Percentiles rank a stretch among this genome's conserved stretches.
These are phyloP conservation scores for Neodiprion virginianus DNA, from an alignment of 1,140 invertebrate genomes.

Conservation along the genomic window DNA sequence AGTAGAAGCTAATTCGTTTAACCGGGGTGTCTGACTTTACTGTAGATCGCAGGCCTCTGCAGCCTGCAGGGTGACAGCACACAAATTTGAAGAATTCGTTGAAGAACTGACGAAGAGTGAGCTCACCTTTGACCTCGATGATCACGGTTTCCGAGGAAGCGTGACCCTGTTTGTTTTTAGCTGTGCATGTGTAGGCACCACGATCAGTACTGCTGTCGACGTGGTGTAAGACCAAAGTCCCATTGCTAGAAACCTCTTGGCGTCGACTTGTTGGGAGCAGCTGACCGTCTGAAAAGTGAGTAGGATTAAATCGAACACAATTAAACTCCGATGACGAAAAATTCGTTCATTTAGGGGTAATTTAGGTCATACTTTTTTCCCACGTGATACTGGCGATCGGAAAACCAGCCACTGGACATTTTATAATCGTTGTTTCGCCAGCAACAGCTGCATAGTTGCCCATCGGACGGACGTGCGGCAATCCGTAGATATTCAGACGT, in stretches of 20 bases:
- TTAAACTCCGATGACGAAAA: not conserved
- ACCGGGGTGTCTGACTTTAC: not conserved
- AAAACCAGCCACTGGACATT: constrained; percentile 93
- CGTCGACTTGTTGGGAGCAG: constrained; percentile 84
- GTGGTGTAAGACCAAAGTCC: constrained; percentile 72
- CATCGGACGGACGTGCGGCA: constrained; percentile 90
- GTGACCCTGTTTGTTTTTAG: constrained; percentile 82
- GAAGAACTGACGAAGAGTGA: not conserved
- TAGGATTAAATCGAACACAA: constrained; percentile 23
- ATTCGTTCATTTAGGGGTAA: constrained; percentile 39
- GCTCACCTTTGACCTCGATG: constrained; percentile 83
- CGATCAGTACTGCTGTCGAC: constrained; percentile 81
- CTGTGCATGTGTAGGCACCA: constrained; percentile 88
- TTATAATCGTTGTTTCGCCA: constrained; percentile 83
- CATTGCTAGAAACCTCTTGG: constrained; percentile 86
- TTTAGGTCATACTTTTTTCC: constrained; percentile 77
- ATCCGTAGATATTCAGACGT: constrained; percentile 89
- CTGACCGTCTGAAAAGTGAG: constrained; percentile 70
- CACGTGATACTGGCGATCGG: constrained; percentile 88
- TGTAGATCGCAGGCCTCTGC: too few species aligned
- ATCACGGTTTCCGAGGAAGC: constrained; percentile 81
- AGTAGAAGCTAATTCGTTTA: too few species aligned
- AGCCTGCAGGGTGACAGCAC: too few species aligned
- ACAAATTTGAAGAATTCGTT: too few species aligned
- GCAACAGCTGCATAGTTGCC: constrained; percentile 89